Base-by-base conservation (phyloP, 2,797 vertebrate genomes). In the Emydoidea blandingii region DNA sequence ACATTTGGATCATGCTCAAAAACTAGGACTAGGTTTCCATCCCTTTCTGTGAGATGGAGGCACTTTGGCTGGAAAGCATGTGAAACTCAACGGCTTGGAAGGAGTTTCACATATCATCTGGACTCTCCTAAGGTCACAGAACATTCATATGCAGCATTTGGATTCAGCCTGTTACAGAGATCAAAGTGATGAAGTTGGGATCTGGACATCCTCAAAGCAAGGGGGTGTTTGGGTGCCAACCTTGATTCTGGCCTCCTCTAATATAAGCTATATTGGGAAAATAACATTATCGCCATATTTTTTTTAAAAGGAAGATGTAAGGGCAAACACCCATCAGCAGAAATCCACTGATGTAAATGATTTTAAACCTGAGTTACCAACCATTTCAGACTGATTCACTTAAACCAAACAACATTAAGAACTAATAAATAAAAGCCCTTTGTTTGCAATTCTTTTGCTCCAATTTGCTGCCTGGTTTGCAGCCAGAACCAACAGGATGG, bases 361-460 rank as follows among this genome's bases (percentile, higher is more conserved):
- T 81, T 41, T 74, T 5, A 68, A 44, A 85, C 47, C 79, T 85
- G 3, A 87, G 91, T 88, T 59, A 68, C 79, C 0, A 0, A 37
- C 8, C 8, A 44, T 29, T 89, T 85, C 0, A 1, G 76, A 27
- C 54, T 0, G 79, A 53, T 53, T 50, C 21, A 15, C 6, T 59
- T 87, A 72, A 31, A 16, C 0, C 2, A 59, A 86, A 79, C 29
- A 21, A 47, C 79, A 16, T 76, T 29, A 95, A 90, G 92, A 94
- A 91, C 87, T 49, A 44, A 88, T 79, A 86, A 56, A 91, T 89
- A 92, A 91, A 94, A 96, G 86, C 86, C 88, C 91, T 96, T 90
- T 96, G 96, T 94, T 84, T 91, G 96, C 88, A 88, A 15, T 49
- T 85, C 94, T 91, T 79, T 81, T 72, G 92, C 96, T 95, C 91